These are phyloP conservation scores for Odontothrips loti DNA, from an alignment of 2,888 invertebrate genomes.

Conservation along the genomic window DNA sequence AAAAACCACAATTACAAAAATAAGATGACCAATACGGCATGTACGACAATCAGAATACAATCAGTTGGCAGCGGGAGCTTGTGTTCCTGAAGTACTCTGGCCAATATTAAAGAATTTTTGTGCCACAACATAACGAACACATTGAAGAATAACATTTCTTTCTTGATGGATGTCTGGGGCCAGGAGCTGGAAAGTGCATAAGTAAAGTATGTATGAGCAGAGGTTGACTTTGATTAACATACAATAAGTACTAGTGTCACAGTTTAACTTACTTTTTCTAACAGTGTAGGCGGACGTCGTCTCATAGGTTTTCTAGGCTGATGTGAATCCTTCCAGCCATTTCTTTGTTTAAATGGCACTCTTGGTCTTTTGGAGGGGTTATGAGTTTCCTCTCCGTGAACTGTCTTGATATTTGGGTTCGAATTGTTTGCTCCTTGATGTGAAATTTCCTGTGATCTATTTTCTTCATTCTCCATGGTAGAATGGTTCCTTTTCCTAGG, in stretches of 20 bases:
- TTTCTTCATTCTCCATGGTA: slow-evolving; percentile 2
- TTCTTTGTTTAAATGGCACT: slow-evolving; percentile 30
- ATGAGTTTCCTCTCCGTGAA: background rate
- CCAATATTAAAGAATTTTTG: slow-evolving; percentile 63
- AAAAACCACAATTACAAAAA: background rate
- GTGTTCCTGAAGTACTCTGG: background rate
- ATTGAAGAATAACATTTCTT: slow-evolving; percentile 80
- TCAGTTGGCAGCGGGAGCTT: background rate
- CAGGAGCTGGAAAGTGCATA: slow-evolving; percentile 53
- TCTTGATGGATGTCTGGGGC: slow-evolving; percentile 77
- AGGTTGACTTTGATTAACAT: slow-evolving; percentile 35
- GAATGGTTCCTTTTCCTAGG: slow-evolving; percentile 31
- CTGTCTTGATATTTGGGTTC: no score
- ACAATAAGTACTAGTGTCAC: background rate
- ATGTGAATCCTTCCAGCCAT: slow-evolving; percentile 30
- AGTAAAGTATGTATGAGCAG: slow-evolving; percentile 36
- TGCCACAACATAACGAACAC: slow-evolving; percentile 71
- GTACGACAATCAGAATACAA: no score
- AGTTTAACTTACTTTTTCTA: slow-evolving; percentile 19
- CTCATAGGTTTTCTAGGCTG: slow-evolving; percentile 37
- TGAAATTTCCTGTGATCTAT: no score
- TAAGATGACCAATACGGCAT: background rate
- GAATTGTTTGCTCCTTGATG: no score
- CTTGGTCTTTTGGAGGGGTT: background rate
- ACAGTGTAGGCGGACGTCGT: slow-evolving; percentile 32